Evolutionary conservation across 2,888 invertebrate species (phyloP).

Genomic region (Amblyjoppa proteus): DNA sequence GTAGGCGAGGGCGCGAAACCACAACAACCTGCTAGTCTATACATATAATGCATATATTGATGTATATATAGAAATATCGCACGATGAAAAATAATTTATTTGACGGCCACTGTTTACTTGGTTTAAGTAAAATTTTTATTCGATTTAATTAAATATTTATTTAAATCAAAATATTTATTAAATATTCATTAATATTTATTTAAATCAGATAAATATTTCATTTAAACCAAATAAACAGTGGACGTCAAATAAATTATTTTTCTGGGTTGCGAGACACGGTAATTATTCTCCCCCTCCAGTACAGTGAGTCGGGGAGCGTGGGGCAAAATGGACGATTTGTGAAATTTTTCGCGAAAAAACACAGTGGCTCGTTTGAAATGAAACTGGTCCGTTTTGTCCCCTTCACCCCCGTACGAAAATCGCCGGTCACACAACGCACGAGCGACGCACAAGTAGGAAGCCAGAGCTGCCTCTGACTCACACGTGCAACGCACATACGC

Average conservation of each 20-base stretch:
- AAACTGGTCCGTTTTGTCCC: neutral
- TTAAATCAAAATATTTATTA: too few species aligned
- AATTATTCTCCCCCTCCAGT: neutral
- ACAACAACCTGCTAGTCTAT: too few species aligned
- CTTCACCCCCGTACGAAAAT: neutral
- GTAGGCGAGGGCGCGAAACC: too few species aligned
- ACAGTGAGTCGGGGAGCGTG: neutral
- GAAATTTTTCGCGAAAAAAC: neutral
- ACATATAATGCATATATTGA: constrained; percentile 27
- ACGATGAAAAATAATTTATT: too few species aligned
- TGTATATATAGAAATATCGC: neutral
- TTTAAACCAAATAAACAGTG: too few species aligned
- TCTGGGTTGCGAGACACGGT: too few species aligned
- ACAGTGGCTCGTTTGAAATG: neutral
- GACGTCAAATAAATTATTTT: too few species aligned
- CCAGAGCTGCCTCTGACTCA: constrained; percentile 47
- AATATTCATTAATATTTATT: too few species aligned
- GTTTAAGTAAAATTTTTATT: too few species aligned
- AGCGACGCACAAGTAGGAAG: constrained; percentile 40
- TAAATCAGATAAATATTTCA: too few species aligned
- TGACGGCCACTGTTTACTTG: too few species aligned
- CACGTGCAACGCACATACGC: constrained; percentile 21
- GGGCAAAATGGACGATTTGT: neutral
- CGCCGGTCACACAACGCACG: neutral
- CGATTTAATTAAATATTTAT: too few species aligned